Base-by-base conservation (phyloP, 2,113 vertebrate genomes). In the Numida meleagris region DNA sequence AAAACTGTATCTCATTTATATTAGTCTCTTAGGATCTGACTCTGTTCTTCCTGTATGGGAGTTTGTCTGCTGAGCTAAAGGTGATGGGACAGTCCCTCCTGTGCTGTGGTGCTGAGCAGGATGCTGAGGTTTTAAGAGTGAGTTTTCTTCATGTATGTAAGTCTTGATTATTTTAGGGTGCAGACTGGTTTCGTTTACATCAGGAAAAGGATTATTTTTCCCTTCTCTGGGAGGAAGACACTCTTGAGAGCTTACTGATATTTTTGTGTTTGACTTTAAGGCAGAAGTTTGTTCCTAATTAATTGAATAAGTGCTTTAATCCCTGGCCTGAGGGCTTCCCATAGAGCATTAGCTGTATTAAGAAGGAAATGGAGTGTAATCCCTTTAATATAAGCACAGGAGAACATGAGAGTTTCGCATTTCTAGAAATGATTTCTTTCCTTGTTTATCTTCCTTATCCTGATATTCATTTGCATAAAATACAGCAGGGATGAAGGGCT, bases 281-380 rank as follows among this genome's bases (percentile, higher is more conserved):
- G 94, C 94, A 96, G 94, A 93, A 95, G 94, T 94, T 97, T 95
- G 94, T 97, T 97, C 96, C 94, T 98, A 98, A 98, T 98, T 98
- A 98, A 98, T 97, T 97, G 97, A 97, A 73, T 97, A 97, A 97
- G 97, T 96, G 95, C 96, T 97, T 97, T 98, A 98, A 98, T 98
- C 97, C 97, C 88, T 93, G 95, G 97, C 98, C 97, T 85, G 96
- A 96, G 97, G 98, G 97, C 95, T 98, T 98, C 98, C 98, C 98
- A 96, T 84, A 89, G 96, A 89, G 97, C 96, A 97, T 98, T 98
- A 98, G 97, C 94, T 70, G 95, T 95, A 96, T 96, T 98, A 98
- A 98, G 97, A 96, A 98, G 98, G 98, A 98, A 98, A 97, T 98
- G 96, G 97, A 97, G 97, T 97, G 97, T 98, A 98, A 98, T 98